Evolutionary conservation across 2,888 invertebrate genomes (phyloP).

Genomic region (Dione vanillae): DNA sequence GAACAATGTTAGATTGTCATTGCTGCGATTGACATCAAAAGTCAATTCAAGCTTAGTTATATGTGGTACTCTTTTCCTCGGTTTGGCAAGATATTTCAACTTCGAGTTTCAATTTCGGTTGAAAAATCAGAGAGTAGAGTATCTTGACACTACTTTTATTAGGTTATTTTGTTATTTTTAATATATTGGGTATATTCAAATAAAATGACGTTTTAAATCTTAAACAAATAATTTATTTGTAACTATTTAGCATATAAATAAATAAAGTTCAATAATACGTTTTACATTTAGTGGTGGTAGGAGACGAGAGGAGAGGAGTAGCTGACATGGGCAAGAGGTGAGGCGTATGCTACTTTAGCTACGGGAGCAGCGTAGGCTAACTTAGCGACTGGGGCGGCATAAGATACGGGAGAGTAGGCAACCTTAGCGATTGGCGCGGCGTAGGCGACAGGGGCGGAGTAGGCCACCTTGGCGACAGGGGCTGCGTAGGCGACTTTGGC

Average conservation of each 20-base stretch:
- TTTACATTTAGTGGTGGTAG: constrained; percentile 67
- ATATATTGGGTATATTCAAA: background rate
- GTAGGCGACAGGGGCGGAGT: constrained; percentile 45
- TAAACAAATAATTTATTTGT: constrained; percentile 58
- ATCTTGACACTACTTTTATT: too few species aligned
- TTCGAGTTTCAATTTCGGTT: too few species aligned
- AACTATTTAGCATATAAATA: constrained; percentile 51
- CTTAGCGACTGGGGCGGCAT: constrained; percentile 53
- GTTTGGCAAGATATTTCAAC: too few species aligned
- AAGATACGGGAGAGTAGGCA: constrained; percentile 48
- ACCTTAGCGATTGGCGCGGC: constrained; percentile 56
- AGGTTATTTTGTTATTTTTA: too few species aligned
- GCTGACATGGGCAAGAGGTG: constrained; percentile 58
- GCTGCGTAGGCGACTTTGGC: constrained; percentile 54
- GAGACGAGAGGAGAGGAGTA: constrained; percentile 60
- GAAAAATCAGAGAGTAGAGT: too few species aligned
- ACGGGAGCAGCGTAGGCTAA: constrained; percentile 35
- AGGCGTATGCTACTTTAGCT: constrained; percentile 50
- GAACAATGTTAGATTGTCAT: too few species aligned
- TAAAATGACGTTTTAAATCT: constrained; percentile 44
- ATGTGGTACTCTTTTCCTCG: too few species aligned
- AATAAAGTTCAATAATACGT: constrained; percentile 42
- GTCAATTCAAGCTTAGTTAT: too few species aligned
- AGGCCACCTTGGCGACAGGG: constrained; percentile 55
- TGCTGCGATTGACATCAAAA: too few species aligned